Evolutionary conservation across 2,113 vertebrate genomes (phyloP).

Genomic region (Diadophis punctatus): DNA sequence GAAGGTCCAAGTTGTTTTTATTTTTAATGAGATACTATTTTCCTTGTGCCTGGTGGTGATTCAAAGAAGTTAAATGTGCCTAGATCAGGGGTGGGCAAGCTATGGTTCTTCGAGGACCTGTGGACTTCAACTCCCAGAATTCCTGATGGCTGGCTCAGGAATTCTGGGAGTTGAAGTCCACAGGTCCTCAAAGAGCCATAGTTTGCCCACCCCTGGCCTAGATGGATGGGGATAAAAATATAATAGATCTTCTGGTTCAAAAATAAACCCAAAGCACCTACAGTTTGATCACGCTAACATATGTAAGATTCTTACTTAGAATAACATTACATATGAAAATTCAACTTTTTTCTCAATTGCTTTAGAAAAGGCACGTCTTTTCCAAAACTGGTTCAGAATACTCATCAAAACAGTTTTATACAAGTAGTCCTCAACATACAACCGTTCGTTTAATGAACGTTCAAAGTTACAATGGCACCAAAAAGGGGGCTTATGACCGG

Average conservation of each 20-base stretch:
- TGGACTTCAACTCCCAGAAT: no score
- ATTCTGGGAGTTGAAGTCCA: no score
- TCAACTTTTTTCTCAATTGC: background rate
- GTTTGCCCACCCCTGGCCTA: no score
- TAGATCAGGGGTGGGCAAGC: no score
- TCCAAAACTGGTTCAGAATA: background rate
- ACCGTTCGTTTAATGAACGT: rapidly evolving
- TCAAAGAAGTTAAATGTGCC: background rate
- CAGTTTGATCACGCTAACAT: background rate
- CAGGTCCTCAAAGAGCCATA: no score
- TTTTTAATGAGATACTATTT: background rate
- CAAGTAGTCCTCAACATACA: background rate
- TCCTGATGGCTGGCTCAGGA: no score
- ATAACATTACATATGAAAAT: background rate
- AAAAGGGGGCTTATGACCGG: background rate
- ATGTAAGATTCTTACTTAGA: background rate
- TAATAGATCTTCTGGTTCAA: background rate
- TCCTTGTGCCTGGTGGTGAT: background rate
- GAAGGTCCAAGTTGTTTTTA: background rate
- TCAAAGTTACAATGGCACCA: background rate
- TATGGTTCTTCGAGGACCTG: no score
- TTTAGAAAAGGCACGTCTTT: background rate
- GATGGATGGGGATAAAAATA: no score
- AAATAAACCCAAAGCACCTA: background rate
- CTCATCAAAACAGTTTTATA: background rate